A percentile compares a stretch with the other conserved stretches of the same genome.
Conservation (phyloP, 2,888 invertebrate species). For the Ariolimax columbianus region DNA sequence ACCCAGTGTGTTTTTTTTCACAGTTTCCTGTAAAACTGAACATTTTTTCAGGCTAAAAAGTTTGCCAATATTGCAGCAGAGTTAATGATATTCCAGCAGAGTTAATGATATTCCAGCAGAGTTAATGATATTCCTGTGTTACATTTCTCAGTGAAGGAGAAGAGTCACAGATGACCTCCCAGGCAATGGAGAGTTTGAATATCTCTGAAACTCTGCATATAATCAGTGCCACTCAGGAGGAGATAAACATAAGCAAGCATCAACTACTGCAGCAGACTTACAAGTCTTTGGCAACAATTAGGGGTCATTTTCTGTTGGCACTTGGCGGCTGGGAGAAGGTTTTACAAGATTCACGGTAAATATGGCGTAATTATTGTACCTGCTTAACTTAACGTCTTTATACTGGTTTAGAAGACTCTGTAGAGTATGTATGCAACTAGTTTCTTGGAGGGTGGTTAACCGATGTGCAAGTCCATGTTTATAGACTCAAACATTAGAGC, state of each 20-base stretch:
- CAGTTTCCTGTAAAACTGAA: too few relatives aligned
- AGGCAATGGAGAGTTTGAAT: constrained; percentile 59
- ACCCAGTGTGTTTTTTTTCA: too few relatives aligned
- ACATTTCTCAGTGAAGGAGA: constrained; percentile 48
- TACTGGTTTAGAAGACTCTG: too few relatives aligned
- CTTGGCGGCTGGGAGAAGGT: constrained; percentile 61
- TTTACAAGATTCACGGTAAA: constrained; percentile 67
- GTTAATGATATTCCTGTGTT: not conserved
- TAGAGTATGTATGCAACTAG: too few relatives aligned
- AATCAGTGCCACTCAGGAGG: constrained; percentile 65
- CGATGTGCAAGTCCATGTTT: too few relatives aligned
- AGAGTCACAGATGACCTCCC: constrained; percentile 56
- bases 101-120: too few relatives aligned
- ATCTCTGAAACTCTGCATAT: constrained; percentile 61
- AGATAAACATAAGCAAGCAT: constrained; percentile 57
- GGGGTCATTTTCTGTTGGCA: constrained; percentile 67
- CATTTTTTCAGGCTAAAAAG: too few relatives aligned
- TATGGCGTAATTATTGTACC: not conserved
- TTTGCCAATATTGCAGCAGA: too few relatives aligned
- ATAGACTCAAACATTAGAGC: too few relatives aligned
- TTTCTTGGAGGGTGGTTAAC: too few relatives aligned
- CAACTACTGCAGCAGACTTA: constrained; percentile 62
- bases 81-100: too few relatives aligned
- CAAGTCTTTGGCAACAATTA: constrained; percentile 59
- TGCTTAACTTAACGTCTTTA: too few relatives aligned